Conservation (phyloP, 2,113 vertebrate species). For the Papio anubis region DNA sequence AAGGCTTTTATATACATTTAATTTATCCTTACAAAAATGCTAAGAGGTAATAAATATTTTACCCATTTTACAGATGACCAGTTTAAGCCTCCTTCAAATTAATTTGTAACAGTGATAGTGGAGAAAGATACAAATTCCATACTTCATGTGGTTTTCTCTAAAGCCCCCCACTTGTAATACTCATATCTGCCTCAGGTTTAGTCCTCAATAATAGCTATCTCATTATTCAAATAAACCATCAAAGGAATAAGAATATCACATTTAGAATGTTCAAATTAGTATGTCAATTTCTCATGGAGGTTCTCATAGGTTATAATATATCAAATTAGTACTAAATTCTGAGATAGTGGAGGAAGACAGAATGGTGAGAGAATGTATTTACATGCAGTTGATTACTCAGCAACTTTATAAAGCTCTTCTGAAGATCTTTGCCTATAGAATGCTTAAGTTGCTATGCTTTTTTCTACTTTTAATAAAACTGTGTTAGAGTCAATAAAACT, state of each 20-base stretch:
- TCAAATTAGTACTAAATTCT: slow-evolving; percentile 26
- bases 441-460: neutral
- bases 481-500: neutral
- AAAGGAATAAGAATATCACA: neutral
- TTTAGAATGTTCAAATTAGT: slow-evolving; percentile 15
- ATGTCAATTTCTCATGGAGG: neutral
- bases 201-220: neutral
- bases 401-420: neutral
- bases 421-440: neutral
- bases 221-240: slow-evolving; percentile 1
- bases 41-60: neutral
- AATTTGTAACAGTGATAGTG: neutral
- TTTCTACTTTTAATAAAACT: slow-evolving; percentile 32
- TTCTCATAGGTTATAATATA: neutral
- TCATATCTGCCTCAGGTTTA: neutral
- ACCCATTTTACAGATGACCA: neutral
- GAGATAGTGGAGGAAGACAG: neutral
- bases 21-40: neutral
- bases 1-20: neutral
- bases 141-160: neutral
- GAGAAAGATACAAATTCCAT: neutral
- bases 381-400: neutral
- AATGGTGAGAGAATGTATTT: neutral
- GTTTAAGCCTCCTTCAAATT: slow-evolving; percentile 29
- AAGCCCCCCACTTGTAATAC: neutral